Evolutionary conservation across 2,113 vertebrate genomes (phyloP).

Genomic region (Dicrurus megarhynchus): DNA sequence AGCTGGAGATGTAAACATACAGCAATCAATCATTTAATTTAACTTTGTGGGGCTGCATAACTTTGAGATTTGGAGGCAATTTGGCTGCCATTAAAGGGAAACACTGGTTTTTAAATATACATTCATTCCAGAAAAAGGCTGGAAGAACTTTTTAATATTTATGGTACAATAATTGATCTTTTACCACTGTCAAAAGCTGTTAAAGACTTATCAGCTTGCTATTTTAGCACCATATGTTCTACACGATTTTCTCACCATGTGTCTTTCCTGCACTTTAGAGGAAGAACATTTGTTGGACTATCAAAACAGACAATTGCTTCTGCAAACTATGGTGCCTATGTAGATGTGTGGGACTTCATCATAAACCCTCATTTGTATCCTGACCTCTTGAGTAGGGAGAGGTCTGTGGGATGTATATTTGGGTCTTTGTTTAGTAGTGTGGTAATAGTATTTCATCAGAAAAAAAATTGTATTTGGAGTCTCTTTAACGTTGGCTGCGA

Average conservation of each 20-base stretch:
- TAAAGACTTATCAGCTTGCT: conserved; percentile 69
- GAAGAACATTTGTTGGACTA: conserved; percentile 65
- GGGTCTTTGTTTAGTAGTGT: not conserved
- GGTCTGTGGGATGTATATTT: not conserved
- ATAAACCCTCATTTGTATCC: not conserved
- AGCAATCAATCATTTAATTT: not conserved
- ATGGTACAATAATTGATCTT: conserved; percentile 71
- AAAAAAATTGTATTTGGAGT: not conserved
- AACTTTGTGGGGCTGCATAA: not conserved
- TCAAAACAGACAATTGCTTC: conserved; percentile 48
- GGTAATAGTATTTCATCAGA: not conserved
- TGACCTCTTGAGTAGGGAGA: not conserved
- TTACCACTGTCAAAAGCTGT: conserved; percentile 71
- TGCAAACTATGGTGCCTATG: not conserved
- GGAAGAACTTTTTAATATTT: conserved; percentile 70
- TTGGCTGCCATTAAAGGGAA: conserved; percentile 31
- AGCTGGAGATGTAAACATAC: not conserved
- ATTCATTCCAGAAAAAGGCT: conserved; percentile 26
- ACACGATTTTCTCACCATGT: conserved; percentile 53
- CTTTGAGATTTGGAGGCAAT: conserved; percentile 26
- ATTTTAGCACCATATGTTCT: conserved; percentile 73
- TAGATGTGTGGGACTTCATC: not conserved
- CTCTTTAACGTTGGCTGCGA: not conserved
- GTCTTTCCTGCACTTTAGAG: conserved; percentile 56
- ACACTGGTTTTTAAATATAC: conserved; percentile 58